Base-by-base conservation (phyloP, 1,140 invertebrate genomes). In the Nautilus pompilius region DNA sequence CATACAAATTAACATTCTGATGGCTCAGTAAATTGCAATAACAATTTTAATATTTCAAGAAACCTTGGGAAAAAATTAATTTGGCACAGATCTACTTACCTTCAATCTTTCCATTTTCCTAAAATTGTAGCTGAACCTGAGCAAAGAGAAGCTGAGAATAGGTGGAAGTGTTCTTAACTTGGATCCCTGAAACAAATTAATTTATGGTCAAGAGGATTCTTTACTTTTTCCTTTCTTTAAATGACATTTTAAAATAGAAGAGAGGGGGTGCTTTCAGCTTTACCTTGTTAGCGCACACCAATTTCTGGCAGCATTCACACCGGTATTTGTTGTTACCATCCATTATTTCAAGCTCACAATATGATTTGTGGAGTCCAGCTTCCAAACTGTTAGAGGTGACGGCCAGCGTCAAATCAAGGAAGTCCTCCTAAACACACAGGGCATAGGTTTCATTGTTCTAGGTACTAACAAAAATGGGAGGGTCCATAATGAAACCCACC, bases 81-180 rank as follows among this genome's bases (percentile, higher is more conserved):
- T n/a, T n/a, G n/a, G n/a, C n/a, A n/a, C n/a, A n/a, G n/a, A n/a
- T n/a, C 53, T 13, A 34, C 51, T 36, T 67, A 75, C 74, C 63
- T 80, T 80, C 60, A 74, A 79, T 62, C 78, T 56, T 34, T 78
- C 71, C 68, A 75, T 63, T 60, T 75, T 82, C 6, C 59, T 29
- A 36, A 73, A 75, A 66, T 83, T 74, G 71, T 76, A 82, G 60
- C 75, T 79, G 56, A 83, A 82, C 55, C 81, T 63, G 24, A 80
- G 67, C 1, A 82, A 62, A 2, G 80, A 80, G 17, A 83, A 30
- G 1, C 79, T 79, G 26, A 83, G 63, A n/a, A 83, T 73, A 22
- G 76, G 70, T 26, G 81, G 81, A 8, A 83, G 66, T 45, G 66
- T 69, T 60, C 76, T 66, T 20, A 83, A 41, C 60, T 73, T 77